These are phyloP conservation scores for Drosophila monieri DNA, from an alignment of 2,888 invertebrate species.

Conservation along the genomic window DNA sequence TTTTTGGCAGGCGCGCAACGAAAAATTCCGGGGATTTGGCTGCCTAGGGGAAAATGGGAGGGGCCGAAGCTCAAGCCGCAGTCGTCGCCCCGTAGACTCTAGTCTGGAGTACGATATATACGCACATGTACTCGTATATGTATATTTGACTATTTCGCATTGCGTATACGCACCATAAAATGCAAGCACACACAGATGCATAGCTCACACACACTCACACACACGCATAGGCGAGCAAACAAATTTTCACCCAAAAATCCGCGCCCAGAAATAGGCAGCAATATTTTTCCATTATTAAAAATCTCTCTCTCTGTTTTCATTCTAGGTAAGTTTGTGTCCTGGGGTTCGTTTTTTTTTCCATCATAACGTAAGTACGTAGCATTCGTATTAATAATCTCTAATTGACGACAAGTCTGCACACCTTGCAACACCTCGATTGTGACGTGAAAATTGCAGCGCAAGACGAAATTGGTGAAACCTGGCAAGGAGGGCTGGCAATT, in stretches of 20 bases:
- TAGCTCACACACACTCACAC: background rate
- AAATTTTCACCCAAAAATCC: conserved; percentile 6
- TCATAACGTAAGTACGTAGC: conserved; percentile 27
- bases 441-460: conserved; percentile 63
- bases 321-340: conserved; percentile 38
- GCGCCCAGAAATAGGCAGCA: conserved; percentile 69
- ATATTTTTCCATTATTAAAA: conserved; percentile 57
- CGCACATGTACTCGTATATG: conserved; percentile 7
- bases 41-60: conserved; percentile 1
- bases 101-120: conserved; percentile 28
- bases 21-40: conserved; percentile 44
- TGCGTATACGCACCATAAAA: conserved; percentile 68
- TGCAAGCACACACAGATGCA: conserved; percentile 31
- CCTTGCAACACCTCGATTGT: conserved; percentile 50
- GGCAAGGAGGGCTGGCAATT: conserved; percentile 50
- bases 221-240: background rate
- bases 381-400: conserved; percentile 52
- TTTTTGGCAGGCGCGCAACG: conserved; percentile 53
- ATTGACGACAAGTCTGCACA: conserved; percentile 58
- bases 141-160: conserved; percentile 40
- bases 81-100: conserved; percentile 22
- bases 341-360: conserved; percentile 6
- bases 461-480: conserved; percentile 15
- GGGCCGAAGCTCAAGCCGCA: conserved; percentile 37
- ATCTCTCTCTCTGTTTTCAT: conserved; percentile 21